Conservation (phyloP, 2,797 vertebrate species). For the Phyllotis vaccarum region DNA sequence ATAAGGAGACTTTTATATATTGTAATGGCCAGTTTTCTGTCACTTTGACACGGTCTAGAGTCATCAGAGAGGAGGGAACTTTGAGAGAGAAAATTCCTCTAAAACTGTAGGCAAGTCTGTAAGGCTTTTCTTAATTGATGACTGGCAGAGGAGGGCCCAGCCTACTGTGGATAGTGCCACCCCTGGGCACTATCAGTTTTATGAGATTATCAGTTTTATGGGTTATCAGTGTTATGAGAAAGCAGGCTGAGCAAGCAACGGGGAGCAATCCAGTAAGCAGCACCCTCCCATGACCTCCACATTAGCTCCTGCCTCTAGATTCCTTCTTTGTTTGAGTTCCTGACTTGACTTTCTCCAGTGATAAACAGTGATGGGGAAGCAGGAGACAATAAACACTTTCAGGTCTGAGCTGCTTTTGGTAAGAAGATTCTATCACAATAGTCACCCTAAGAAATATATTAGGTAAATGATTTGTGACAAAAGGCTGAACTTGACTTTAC, state of each 20-base stretch:
- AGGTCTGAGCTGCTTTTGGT: background rate
- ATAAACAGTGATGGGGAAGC: background rate
- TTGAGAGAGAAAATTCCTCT: background rate
- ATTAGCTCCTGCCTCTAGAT: background rate
- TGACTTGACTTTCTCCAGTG: background rate
- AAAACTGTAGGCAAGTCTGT: no score
- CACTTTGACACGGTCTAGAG: background rate
- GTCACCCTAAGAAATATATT: background rate
- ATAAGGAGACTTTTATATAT: background rate
- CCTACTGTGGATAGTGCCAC: background rate
- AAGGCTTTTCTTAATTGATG: background rate
- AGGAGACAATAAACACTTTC: background rate
- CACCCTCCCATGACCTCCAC: no score
- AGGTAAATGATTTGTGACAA: background rate
- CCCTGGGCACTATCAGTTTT: background rate
- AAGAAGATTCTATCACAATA: background rate
- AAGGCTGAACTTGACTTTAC: constrained; percentile 15
- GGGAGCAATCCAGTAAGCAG: background rate
- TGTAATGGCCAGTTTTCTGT: background rate
- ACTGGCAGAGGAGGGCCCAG: background rate
- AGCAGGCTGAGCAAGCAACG: background rate
- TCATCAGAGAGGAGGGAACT: background rate
- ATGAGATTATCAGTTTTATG: background rate
- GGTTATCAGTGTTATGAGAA: background rate
- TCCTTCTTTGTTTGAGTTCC: background rate